phyloP scores from a whole-genome alignment of 1,140 invertebrate genomes.

The Vanessa atalanta region DNA sequence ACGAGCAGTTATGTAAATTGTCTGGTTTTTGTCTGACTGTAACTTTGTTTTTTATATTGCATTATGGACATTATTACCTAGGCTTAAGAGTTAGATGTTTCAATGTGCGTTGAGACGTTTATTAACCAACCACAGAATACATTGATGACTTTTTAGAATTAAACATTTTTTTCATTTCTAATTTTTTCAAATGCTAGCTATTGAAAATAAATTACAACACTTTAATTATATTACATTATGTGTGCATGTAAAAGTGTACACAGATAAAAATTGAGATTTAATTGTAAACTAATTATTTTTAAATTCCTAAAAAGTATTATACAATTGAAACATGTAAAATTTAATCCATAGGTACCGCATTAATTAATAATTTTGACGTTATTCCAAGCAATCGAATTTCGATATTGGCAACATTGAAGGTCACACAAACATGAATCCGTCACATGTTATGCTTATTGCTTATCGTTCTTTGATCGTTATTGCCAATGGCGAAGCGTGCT shows the following conservation, averaged over 20 bases:
- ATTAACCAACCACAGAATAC: conserved; percentile 7
- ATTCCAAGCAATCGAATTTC: conserved; percentile 34
- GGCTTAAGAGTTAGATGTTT: not conserved
- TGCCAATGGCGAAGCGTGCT: conserved; percentile 5
- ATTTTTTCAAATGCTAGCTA: not conserved
- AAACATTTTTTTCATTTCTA: not conserved
- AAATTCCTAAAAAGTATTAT: too few relatives aligned
- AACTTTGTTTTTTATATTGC: not conserved
- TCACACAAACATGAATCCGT: conserved; percentile 16
- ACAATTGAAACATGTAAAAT: too few relatives aligned
- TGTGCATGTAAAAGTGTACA: too few relatives aligned
- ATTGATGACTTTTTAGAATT: not conserved
- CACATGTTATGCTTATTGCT: conserved; percentile 14
- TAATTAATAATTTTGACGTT: conserved; percentile 32
- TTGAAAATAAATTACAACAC: not conserved
- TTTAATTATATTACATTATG: not conserved
- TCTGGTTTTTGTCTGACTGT: conserved; percentile 44
- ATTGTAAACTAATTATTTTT: too few relatives aligned
- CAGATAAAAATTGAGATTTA: too few relatives aligned
- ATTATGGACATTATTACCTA: not conserved
- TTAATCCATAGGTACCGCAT: not conserved
- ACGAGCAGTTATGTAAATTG: conserved; percentile 48
- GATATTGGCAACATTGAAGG: conserved; percentile 24
- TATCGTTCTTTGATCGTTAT: conserved; percentile 27
- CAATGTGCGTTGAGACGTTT: not conserved